Percentiles rank a stretch among this genome's conserved stretches.
Evolutionary conservation across 2,797 vertebrate genomes (phyloP).

Genomic region (Hirundo rustica): DNA sequence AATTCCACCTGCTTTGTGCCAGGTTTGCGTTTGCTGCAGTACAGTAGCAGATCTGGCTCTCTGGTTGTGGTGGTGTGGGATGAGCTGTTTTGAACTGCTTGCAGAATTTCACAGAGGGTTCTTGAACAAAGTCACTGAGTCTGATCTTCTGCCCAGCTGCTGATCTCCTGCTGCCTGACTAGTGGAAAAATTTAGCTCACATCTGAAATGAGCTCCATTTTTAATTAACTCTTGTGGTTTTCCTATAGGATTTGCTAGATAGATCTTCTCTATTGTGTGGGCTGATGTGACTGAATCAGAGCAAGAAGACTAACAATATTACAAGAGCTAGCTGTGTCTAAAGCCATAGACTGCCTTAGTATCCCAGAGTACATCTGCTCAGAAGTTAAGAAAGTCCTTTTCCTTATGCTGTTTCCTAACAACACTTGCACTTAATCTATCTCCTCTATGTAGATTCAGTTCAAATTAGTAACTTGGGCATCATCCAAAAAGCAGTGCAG

Average conservation of each 20-base stretch:
- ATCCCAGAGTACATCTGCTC: background rate
- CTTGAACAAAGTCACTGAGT: background rate
- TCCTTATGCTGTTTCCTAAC: background rate
- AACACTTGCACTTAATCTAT: background rate
- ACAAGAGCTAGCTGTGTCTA: background rate
- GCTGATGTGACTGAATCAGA: background rate
- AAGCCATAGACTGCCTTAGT: background rate
- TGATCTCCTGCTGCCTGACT: background rate
- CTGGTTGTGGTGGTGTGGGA: background rate
- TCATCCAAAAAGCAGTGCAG: background rate
- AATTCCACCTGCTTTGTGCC: background rate
- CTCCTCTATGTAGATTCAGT: background rate
- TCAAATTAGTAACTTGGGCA: background rate
- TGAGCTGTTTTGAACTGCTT: background rate
- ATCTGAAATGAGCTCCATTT: background rate
- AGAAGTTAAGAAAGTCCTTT: background rate
- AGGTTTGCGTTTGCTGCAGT: background rate
- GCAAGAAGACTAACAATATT: background rate
- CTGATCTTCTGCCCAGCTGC: background rate
- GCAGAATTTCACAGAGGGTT: background rate
- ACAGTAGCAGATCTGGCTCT: background rate
- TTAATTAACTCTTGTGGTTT: background rate
- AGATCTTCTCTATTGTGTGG: background rate
- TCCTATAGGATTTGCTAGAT: background rate
- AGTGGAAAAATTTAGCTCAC: background rate